These are phyloP conservation scores for Epizoanthus illoricatus DNA, from an alignment of 92 coral and sea anemone species.

Conservation along the genomic window DNA sequence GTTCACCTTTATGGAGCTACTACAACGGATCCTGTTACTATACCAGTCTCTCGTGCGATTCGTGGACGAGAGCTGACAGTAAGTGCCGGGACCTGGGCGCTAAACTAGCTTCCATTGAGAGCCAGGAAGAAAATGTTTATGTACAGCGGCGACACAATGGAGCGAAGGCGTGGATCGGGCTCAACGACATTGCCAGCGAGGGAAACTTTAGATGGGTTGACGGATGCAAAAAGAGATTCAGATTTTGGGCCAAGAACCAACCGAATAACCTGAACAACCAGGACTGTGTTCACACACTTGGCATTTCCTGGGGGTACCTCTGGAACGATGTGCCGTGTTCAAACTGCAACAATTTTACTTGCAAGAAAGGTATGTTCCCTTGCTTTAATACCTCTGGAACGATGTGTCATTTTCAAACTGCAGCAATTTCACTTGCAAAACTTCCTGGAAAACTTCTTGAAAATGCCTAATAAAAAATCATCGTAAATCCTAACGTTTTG, in stretches of 20 bases:
- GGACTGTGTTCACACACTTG: slow-evolving; percentile 65
- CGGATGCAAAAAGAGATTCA: slow-evolving; percentile 45
- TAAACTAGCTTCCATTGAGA: slow-evolving; percentile 43
- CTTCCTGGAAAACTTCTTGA: not conserved
- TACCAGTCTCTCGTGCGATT: slow-evolving; percentile 51
- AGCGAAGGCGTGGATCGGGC: slow-evolving; percentile 67
- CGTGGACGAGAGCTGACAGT: slow-evolving; percentile 56
- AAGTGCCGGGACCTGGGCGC: slow-evolving; percentile 45
- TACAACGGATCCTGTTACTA: slow-evolving; percentile 69
- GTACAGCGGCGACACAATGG: slow-evolving; percentile 71
- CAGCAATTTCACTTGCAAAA: slow-evolving; percentile 51
- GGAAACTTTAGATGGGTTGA: slow-evolving; percentile 61
- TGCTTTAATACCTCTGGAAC: slow-evolving; percentile 14
- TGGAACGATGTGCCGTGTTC: slow-evolving; percentile 63
- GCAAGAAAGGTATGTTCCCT: slow-evolving; percentile 45
- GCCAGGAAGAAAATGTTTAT: slow-evolving; percentile 59
- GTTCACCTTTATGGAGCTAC: slow-evolving; percentile 65
- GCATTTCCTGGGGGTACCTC: slow-evolving; percentile 25
- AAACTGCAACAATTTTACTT: slow-evolving; percentile 50
- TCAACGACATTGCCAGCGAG: slow-evolving; percentile 71
- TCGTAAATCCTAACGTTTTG: no score
- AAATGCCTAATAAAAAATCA: no score
- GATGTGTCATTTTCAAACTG: slow-evolving; percentile 41
- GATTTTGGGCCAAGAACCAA: slow-evolving; percentile 61
- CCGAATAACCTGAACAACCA: slow-evolving; percentile 50